A percentile compares a stretch with the other conserved stretches of the same genome.
Conservation (phyloP, 1,140 invertebrate genomes). For the Cotesia glomerata region DNA sequence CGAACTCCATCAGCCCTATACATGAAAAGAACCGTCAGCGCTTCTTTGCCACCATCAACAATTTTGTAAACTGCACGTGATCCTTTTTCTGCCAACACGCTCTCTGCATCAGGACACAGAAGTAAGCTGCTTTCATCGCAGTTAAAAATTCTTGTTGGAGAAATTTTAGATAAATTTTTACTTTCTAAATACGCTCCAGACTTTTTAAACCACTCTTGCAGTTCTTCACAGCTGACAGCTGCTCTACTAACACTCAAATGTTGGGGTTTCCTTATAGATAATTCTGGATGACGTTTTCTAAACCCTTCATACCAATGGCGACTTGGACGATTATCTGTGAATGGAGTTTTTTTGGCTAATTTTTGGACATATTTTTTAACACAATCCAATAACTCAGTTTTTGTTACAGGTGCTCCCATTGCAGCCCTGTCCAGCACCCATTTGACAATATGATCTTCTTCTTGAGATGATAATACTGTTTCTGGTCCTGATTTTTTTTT, state of each 20-base stretch:
- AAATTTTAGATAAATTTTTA: not conserved
- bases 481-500: too few species aligned
- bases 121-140: conserved; percentile 48
- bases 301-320: not conserved
- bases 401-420: too few species aligned
- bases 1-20: conserved; percentile 37
- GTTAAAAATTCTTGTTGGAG: conserved; percentile 40
- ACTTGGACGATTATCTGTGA: not conserved
- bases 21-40: conserved; percentile 40
- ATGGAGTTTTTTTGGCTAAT: not conserved
- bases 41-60: conserved; percentile 38
- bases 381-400: too few species aligned
- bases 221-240: not conserved
- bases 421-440: too few species aligned
- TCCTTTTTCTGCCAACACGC: conserved; percentile 44
- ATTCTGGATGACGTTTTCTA: not conserved
- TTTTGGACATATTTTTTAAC: too few species aligned
- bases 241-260: not conserved
- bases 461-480: too few species aligned
- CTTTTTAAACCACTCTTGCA: not conserved
- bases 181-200: not conserved
- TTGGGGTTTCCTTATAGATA: not conserved
- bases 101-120: conserved; percentile 42
- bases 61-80: conserved; percentile 45
- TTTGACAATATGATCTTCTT: too few species aligned